Evolutionary conservation across 2,797 vertebrate species (phyloP), one percentile per base, ranked within the genome.

Genomic region (Poeciliopsis gracilis): DNA sequence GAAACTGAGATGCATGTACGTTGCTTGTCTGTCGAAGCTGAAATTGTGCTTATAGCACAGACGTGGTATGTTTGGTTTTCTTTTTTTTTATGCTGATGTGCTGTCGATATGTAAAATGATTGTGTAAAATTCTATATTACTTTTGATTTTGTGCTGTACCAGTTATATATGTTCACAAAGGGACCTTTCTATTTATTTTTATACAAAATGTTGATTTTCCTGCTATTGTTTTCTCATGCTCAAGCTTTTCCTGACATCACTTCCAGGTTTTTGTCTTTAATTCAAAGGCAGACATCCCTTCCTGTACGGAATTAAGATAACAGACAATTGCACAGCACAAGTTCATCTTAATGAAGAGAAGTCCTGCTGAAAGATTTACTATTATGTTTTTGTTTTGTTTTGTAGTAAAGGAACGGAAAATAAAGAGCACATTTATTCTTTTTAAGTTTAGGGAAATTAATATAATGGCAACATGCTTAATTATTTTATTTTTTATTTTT

Each of bases 1-100:
- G 83, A 87, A 85, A 76, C 69, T 77, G 86, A 87, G 88, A 86
- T 94, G 92, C 91, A 92, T 91, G 92, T 86, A 84, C 78, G 84
- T 87, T 74, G 78, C 81, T 81, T 66, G 89, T 92, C 77, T 81
- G 82, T 89, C 82, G 30, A 88, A 81, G 51, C 75, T 79, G 69
- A 79, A 81, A 72, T 86, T 80, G 81, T 91, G 82, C 84, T 89
- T 53, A 73, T 0, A 11, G 72, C 83, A 78, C 80, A 77, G 59
- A 86, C 3, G 25, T 45, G 20, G 73, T 80, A 30, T 57, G 15
- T 79, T 89, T 82, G 51, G 90, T 84, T 82, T 77, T 46, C 59
- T 57, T 57, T 79, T 63, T 84, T 49, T 47, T 20, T 49, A 43
- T 84, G 18, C 49, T 71, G 30, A 75, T 77, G 36, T 90, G 77